Conservation (phyloP, 2,888 invertebrate species). For the Euzophera pinguis region DNA sequence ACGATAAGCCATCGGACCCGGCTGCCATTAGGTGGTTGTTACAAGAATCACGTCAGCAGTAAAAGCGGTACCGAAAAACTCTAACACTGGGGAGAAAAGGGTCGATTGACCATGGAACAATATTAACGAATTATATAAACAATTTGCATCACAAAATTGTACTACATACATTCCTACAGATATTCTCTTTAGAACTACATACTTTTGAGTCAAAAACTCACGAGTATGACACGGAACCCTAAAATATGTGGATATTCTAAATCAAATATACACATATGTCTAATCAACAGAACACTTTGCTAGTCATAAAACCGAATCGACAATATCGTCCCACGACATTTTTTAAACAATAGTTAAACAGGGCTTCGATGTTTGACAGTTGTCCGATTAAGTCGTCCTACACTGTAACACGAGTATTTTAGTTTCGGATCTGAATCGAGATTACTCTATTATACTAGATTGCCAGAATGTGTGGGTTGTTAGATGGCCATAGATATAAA, state of each 20-base stretch:
- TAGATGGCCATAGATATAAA: constrained; percentile 7
- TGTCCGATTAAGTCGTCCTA: constrained; percentile 23
- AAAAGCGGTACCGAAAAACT: too few species aligned
- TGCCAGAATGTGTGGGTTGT: background rate
- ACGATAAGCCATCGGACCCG: too few species aligned
- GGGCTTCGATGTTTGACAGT: constrained; percentile 20
- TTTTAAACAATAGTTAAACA: constrained; percentile 31
- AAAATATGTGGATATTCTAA: background rate
- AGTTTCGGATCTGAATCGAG: constrained; percentile 10
- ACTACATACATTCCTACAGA: too few species aligned
- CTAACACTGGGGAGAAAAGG: too few species aligned
- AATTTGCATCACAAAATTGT: too few species aligned
- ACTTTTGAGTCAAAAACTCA: too few species aligned
- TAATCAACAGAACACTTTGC: constrained; percentile 28
- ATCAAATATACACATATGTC: constrained; percentile 24
- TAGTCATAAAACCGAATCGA: constrained; percentile 36
- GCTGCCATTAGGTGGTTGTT: too few species aligned
- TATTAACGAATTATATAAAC: too few species aligned
- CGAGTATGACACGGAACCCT: too few species aligned
- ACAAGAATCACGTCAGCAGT: too few species aligned
- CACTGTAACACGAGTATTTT: constrained; percentile 15
- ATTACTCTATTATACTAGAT: constrained; percentile 15
- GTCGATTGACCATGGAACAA: too few species aligned
- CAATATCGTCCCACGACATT: constrained; percentile 39
- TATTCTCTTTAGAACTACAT: too few species aligned